Base-by-base conservation (phyloP, 2,113 vertebrate genomes). In the Potamarius usumacintae region DNA sequence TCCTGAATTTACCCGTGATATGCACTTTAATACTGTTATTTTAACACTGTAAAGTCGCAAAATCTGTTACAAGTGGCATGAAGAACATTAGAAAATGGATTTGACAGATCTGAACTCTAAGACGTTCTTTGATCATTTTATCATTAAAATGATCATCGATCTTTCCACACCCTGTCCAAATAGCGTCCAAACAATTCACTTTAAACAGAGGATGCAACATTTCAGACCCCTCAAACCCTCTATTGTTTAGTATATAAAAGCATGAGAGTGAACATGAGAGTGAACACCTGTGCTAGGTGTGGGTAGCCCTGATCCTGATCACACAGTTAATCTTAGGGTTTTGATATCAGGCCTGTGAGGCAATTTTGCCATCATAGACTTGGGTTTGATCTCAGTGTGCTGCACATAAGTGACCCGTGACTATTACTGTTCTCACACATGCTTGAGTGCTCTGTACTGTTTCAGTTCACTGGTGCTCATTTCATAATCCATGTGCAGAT, bases 261-360 rank as follows among this genome's bases (percentile, higher is more conserved):
- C 74, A 76, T 12, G 30, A 65, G 22, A 22, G 20, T 71, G 65
- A 72, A 85, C 91, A 92, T n/a, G 30, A 65, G 25, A 27, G 18
- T 72, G 72, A 78, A 86, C 92, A 93, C 89, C 91, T 92, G 93
- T 86, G 69, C 63, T 89, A 25, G 84, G 62, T 92, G 87, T 77
- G 88, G 89, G 91, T 86, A 86, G 88, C 91, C 91, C 89, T 85
- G 86, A 92, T 91, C 57, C n/a, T n/a, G 52, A 83, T 77, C 74
- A 78, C 57, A 81, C 18, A 42, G 84, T 62, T 85, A 80, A 50
- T 79, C 71, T 78, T 52, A 57, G 30, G n/a, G 57, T 83, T 87
- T 69, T 91, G 42, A 91, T 89, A 86, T 85, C n/a, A 48, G 86
- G 80, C 57, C n/a, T 78, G 60, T 87, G 85, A 52, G n/a, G 22